These are phyloP conservation scores for Miltochrista miniata DNA, from an alignment of 2,888 invertebrate species.

Conservation along the genomic window DNA sequence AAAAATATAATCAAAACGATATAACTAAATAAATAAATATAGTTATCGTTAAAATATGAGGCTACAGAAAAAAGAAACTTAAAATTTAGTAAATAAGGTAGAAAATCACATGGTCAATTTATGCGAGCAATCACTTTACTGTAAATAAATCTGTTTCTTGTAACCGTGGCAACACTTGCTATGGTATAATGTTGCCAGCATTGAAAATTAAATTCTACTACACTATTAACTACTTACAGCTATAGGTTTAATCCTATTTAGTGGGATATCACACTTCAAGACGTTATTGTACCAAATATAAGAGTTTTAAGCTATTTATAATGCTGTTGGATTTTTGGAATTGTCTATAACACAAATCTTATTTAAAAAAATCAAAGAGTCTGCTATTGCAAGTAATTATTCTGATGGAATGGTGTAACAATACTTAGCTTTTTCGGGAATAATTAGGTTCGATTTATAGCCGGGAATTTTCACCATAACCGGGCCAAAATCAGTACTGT, in stretches of 20 bases:
- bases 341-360: conserved; percentile 10
- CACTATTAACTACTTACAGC: conserved; percentile 44
- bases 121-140: conserved; percentile 15
- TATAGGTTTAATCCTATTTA: conserved; percentile 29
- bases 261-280: conserved; percentile 42
- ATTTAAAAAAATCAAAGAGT: conserved; percentile 1
- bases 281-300: conserved; percentile 36
- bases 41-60: conserved; percentile 2
- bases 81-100: conserved; percentile 5
- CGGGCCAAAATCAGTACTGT: no score
- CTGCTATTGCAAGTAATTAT: not conserved
- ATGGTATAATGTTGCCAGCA: conserved; percentile 33
- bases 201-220: conserved; percentile 28
- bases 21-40: conserved; percentile 5
- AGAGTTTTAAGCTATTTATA: conserved; percentile 19
- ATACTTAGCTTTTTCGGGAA: no score
- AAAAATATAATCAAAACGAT: conserved; percentile 2
- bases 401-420: no score
- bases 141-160: not conserved
- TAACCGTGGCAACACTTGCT: conserved; percentile 25
- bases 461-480: no score
- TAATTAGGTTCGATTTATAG: no score
- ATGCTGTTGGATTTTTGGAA: conserved; percentile 3
- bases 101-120: conserved; percentile 12
- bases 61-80: conserved; percentile 3